Evolutionary conservation across 1,140 invertebrate genomes (phyloP), one percentile per base, ranked within the genome.

Genomic region (Drosophila nebulosa): DNA sequence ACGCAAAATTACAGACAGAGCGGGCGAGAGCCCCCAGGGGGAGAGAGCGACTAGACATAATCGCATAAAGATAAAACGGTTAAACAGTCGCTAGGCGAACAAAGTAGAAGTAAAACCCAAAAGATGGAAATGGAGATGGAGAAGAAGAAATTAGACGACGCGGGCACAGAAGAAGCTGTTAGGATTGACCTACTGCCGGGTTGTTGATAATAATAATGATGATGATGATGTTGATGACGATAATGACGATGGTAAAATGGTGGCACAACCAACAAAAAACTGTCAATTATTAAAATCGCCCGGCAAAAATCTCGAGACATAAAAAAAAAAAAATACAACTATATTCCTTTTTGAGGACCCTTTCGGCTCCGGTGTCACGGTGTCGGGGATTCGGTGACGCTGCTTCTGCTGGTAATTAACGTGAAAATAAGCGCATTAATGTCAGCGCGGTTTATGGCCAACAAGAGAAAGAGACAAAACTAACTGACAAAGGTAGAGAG

Each of bases 41-140:
- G 3, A 32, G 30, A 18, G 10, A 39, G 60, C 57, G 58, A 67
- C 62, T 71, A 88, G 79, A 88, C 79, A 89, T 88, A 88, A 88
- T 88, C 83, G 79, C 83, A 83, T 88, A 88, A 88, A 88, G 83
- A 88, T 88, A 88, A 86, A 88, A 89, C 83, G 75, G 83, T 88
- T 88, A 88, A 88, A 83, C 86, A 65, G 77, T 85, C 77, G 69
- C 84, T 55, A 57, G 62, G 26, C 7, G 79, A 72, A 88, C 75
- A 79, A 83, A 74, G 46, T 69, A 66, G 39, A 50, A 46, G 24
- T 12, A 36, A 42, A 62, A 42, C 30, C 30, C 30, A 32, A 10
- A 32, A 32, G 30, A 36, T 68, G 18, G n/a, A 39, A 14, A 39
- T 63, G 12, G 56, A 55, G 21, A 26, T 2, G 2, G n/a, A 18